A percentile compares a stretch with the other conserved stretches of the same genome.
Conservation (phyloP, 2,888 invertebrate species). For the Autographa pulchrina region DNA sequence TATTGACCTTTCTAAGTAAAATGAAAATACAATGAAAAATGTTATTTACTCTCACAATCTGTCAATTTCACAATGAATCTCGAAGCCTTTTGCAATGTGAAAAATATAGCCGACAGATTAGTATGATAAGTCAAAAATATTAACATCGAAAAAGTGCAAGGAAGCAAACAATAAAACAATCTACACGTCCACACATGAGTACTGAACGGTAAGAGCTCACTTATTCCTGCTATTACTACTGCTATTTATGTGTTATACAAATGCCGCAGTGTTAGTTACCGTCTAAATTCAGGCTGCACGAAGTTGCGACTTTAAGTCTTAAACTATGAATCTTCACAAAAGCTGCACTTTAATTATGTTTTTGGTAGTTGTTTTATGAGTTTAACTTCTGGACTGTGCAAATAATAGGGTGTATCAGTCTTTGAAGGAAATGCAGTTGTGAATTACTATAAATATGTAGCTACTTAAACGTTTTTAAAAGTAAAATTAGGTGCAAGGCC, state of each 20-base stretch:
- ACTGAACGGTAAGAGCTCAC: slow-evolving; percentile 28
- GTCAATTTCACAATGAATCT: background rate
- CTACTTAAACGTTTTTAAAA: no score
- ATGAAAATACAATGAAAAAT: background rate
- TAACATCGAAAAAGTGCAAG: background rate
- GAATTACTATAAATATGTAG: no score
- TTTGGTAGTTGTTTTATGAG: background rate
- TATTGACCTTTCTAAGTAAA: background rate
- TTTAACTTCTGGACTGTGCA: background rate
- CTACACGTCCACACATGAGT: slow-evolving; percentile 22
- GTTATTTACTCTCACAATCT: no score
- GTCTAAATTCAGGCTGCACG: slow-evolving; percentile 37
- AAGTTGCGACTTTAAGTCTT: slow-evolving; percentile 20
- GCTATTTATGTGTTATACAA: slow-evolving; percentile 37
- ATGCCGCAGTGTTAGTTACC: slow-evolving; percentile 40
- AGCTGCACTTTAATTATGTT: background rate
- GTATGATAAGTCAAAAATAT: no score
- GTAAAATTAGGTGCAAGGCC: no score
- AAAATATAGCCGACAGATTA: no score
- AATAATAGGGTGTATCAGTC: background rate
- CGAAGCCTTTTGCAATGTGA: no score
- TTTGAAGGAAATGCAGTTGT: no score
- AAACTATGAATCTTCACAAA: background rate
- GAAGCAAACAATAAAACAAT: slow-evolving; percentile 16
- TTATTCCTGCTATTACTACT: no score